phyloP scores from a whole-genome alignment of 2,113 vertebrate species.

The Cranoglanis bouderius region DNA sequence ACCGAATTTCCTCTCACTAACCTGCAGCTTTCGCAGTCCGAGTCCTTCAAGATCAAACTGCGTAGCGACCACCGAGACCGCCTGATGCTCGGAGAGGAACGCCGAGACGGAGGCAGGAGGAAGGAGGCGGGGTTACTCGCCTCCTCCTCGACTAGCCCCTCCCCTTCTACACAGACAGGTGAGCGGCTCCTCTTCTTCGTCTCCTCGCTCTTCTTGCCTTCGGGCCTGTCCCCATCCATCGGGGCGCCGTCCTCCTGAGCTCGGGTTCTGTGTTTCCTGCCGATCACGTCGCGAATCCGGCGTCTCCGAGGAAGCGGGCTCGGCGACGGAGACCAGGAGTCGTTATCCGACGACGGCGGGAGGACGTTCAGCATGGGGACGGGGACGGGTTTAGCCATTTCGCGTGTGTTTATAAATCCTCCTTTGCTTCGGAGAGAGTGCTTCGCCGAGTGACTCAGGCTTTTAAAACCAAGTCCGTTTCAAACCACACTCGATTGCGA shows the following conservation, averaged over 20 bases:
- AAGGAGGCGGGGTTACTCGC: slow-evolving; percentile 55
- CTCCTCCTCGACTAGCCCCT: slow-evolving; percentile 1
- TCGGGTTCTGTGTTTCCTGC: slow-evolving; percentile 29
- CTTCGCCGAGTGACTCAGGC: background rate
- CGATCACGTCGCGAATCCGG: slow-evolving; percentile 49
- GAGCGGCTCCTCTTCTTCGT: slow-evolving; percentile 1
- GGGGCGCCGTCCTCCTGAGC: background rate
- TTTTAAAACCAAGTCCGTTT: slow-evolving; percentile 1
- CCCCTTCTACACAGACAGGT: background rate
- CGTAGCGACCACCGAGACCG: slow-evolving; percentile 74
- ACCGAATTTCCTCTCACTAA: slow-evolving; percentile 61
- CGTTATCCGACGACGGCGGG: slow-evolving; percentile 72
- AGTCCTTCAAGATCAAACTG: slow-evolving; percentile 74
- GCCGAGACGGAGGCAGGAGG: slow-evolving; percentile 62
- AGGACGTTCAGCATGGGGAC: slow-evolving; percentile 71
- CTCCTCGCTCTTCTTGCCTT: background rate
- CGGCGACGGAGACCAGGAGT: slow-evolving; percentile 74
- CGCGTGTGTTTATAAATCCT: background rate
- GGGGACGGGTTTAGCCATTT: slow-evolving; percentile 61
- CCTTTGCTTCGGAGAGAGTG: background rate
- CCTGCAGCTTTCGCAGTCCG: slow-evolving; percentile 75
- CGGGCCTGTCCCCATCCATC: background rate
- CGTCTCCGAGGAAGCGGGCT: slow-evolving; percentile 63
- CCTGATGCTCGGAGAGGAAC: slow-evolving; percentile 70
- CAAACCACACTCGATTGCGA: background rate